These are phyloP conservation scores for Microctonus hyperodae DNA, from an alignment of 2,888 invertebrate genomes.

Conservation along the genomic window DNA sequence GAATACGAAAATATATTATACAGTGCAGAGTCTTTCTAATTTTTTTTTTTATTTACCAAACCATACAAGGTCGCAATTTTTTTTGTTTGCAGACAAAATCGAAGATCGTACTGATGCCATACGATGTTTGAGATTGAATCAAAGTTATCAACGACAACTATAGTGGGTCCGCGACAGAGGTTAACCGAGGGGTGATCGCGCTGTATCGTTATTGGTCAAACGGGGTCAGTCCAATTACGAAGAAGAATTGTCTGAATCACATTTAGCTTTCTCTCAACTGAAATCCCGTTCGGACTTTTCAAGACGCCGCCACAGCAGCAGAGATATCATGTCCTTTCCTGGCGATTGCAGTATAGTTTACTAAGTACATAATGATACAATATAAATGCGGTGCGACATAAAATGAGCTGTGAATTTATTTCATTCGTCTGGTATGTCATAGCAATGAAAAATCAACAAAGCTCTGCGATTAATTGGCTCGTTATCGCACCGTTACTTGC, in stretches of 20 bases:
- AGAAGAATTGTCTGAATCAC: conserved; percentile 18
- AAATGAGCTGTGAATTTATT: conserved; percentile 3
- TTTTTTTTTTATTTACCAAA: neutral
- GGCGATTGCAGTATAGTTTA: neutral
- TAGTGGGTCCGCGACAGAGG: conserved; percentile 38
- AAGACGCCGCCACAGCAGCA: neutral
- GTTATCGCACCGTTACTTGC: neutral
- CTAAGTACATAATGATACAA: neutral
- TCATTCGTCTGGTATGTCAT: neutral
- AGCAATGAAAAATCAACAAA: neutral
- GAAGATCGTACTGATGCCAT: neutral
- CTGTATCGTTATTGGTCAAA: conserved; percentile 55
- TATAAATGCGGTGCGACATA: neutral
- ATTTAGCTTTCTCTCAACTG: conserved; percentile 19
- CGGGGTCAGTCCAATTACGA: conserved; percentile 57
- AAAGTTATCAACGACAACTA: conserved; percentile 22
- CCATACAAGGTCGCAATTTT: neutral
- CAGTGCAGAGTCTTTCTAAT: neutral
- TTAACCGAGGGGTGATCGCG: conserved; percentile 49
- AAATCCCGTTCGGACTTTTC: conserved; percentile 6
- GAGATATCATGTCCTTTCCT: neutral
- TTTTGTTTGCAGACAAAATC: neutral
- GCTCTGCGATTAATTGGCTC: neutral
- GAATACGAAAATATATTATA: neutral
- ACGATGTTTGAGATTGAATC: conserved; percentile 7